A percentile compares a stretch with the other conserved stretches of the same genome.
Conservation (phyloP, 2,888 invertebrate genomes). For the Hydrotaea diabolus region DNA sequence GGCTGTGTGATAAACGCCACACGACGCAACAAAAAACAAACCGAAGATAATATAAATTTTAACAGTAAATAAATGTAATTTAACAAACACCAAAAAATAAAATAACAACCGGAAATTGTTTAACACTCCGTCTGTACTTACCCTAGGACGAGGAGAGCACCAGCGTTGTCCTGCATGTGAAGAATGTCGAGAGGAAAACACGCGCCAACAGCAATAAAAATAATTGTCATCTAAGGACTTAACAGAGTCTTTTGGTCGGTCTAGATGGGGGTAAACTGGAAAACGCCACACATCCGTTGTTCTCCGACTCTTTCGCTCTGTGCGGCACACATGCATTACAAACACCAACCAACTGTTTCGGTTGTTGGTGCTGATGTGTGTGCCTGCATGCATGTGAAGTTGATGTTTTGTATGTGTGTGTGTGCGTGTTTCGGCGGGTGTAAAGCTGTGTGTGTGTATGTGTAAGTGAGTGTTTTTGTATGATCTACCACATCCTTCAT, state of each 20-base stretch:
- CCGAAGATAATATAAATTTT: conserved; percentile 66
- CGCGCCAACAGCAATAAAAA: conserved; percentile 69
- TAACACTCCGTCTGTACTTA: neutral
- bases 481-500: conserved; percentile 49
- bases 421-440: neutral
- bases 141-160: neutral
- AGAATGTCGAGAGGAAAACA: conserved; percentile 17
- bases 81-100: conserved; percentile 33
- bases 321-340: too few relatives aligned
- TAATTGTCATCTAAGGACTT: conserved; percentile 72
- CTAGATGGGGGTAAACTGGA: conserved; percentile 6
- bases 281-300: neutral
- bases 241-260: conserved; percentile 34
- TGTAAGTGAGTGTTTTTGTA: neutral
- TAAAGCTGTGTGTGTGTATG: neutral
- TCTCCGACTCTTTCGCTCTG: neutral
- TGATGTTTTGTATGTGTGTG: neutral
- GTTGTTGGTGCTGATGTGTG: neutral
- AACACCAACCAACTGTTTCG: too few relatives aligned
- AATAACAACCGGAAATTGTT: neutral
- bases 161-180: neutral
- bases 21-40: conserved; percentile 35
- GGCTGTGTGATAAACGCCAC: conserved; percentile 40
- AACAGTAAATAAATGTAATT: conserved; percentile 68
- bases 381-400: neutral